phyloP scores from a whole-genome alignment of 2,113 vertebrate species.

The Panurus biarmicus region DNA sequence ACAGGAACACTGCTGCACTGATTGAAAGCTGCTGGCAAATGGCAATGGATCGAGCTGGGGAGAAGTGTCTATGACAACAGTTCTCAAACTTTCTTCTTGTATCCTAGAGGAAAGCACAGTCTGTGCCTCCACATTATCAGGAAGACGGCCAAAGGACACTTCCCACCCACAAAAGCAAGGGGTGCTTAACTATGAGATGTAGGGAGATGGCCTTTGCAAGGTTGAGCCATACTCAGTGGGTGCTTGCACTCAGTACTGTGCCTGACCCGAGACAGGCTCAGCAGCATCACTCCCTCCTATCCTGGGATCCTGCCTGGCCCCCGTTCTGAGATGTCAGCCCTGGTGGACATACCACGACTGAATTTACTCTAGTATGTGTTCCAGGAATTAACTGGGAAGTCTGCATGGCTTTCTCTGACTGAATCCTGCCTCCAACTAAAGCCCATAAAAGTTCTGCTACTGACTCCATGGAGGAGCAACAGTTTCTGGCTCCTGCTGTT shows the following conservation, averaged over 20 bases:
- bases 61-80: constrained; percentile 50
- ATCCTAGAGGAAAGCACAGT: constrained; percentile 20
- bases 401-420: neutral
- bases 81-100: constrained; percentile 48
- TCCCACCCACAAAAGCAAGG: neutral
- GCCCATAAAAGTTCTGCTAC: neutral
- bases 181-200: neutral
- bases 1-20: constrained; percentile 53
- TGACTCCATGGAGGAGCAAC: neutral
- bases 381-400: neutral
- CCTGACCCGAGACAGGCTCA: neutral
- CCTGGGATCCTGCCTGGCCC: neutral
- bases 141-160: constrained; percentile 23
- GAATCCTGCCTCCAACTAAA: neutral
- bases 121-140: constrained; percentile 33
- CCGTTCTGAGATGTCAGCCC: neutral
- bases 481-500: neutral
- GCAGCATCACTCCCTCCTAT: neutral
- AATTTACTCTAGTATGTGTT: neutral
- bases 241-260: neutral
- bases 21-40: constrained; percentile 61
- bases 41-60: constrained; percentile 46
- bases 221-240: neutral
- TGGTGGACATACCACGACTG: rapidly evolving
- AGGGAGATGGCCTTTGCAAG: neutral